Evolutionary conservation across 1,140 invertebrate species (phyloP).

Genomic region (Drosophila mayri): DNA sequence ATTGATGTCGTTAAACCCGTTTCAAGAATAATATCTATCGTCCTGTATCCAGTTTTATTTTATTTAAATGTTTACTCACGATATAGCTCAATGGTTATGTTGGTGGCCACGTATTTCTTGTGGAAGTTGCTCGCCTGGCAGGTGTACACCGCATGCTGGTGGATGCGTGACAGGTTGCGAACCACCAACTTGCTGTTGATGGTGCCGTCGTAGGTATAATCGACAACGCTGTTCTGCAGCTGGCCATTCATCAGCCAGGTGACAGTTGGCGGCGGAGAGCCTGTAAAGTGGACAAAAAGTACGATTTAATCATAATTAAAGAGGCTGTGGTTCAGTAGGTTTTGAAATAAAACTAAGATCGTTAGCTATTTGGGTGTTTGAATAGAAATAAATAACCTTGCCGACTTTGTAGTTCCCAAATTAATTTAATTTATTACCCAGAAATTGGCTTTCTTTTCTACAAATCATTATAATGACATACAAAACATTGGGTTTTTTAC

Average conservation of each 20-base stretch:
- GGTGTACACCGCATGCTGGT: constrained; percentile 92
- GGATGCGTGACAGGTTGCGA: constrained; percentile 87
- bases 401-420: neutral
- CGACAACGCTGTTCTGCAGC: constrained; percentile 86
- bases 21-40: neutral
- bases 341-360: neutral
- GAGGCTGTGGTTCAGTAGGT: neutral
- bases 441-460: neutral
- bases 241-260: constrained; percentile 94
- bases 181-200: constrained; percentile 86
- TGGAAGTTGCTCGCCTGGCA: constrained; percentile 94
- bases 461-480: neutral
- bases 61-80: constrained; percentile 86
- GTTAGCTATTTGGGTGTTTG: neutral
- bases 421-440: neutral
- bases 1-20: neutral
- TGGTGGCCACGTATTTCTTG: constrained; percentile 88
- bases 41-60: neutral
- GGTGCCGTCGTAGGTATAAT: constrained; percentile 82
- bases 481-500: too few relatives aligned
- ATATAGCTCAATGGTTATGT: constrained; percentile 90
- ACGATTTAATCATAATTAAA: neutral
- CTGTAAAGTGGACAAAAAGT: constrained; percentile 86
- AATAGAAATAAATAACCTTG: neutral
- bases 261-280: constrained; percentile 92